phyloP scores from a whole-genome alignment of 2,888 invertebrate species.

The Drosophila rubida region DNA sequence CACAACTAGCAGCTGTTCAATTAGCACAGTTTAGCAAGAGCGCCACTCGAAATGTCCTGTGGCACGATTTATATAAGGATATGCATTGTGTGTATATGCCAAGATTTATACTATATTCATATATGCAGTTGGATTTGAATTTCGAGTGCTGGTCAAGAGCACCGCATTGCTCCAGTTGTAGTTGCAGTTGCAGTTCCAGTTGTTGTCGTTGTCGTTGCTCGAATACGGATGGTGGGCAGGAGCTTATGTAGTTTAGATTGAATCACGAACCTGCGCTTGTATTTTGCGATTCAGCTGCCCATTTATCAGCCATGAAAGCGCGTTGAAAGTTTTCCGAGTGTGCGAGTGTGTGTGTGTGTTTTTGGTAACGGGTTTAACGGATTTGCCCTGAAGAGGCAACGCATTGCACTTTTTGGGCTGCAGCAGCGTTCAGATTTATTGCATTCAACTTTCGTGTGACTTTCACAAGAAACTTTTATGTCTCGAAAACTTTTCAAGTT shows the following conservation, averaged over 20 bases:
- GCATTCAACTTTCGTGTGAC: conserved; percentile 78
- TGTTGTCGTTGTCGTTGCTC: background rate
- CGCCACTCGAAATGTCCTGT: conserved; percentile 36
- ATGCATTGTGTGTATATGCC: background rate
- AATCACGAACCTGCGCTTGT: conserved; percentile 57
- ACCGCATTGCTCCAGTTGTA: conserved; percentile 45
- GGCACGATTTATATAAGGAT: background rate
- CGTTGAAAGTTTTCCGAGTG: conserved; percentile 63
- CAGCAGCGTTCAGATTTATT: conserved; percentile 69
- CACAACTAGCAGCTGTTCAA: conserved; percentile 38
- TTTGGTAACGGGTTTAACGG: conserved; percentile 64
- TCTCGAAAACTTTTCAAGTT: conserved; percentile 78
- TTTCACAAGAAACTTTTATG: conserved; percentile 78
- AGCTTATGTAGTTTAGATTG: conserved; percentile 30
- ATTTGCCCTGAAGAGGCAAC: conserved; percentile 61
- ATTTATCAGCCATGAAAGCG: conserved; percentile 72
- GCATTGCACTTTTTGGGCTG: conserved; percentile 67
- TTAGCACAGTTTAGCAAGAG: conserved; percentile 48
- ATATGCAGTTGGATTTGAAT: conserved; percentile 38
- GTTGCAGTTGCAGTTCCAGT: background rate
- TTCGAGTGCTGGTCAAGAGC: conserved; percentile 39
- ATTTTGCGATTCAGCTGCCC: conserved; percentile 64
- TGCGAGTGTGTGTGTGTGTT: conserved; percentile 8
- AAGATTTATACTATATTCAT: conserved; percentile 7
- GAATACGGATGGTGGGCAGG: background rate